A percentile compares a stretch with the other conserved stretches of the same genome.
Conservation (phyloP, 2,888 invertebrate species). For the Lasius platythorax region DNA sequence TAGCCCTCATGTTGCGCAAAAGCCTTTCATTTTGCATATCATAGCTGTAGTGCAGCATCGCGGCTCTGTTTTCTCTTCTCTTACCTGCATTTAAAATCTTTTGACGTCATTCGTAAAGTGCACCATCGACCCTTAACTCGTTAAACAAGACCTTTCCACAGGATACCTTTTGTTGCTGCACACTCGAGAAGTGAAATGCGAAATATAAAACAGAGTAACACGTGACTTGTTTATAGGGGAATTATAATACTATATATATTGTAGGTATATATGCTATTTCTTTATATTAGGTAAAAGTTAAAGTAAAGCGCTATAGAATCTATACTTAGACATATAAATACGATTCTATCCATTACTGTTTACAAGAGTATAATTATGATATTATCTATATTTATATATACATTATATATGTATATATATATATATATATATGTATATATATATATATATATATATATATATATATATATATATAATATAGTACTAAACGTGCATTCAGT, state of each 20-base stretch:
- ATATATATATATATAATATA: no score
- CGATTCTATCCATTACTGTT: background rate
- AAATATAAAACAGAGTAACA: conserved; percentile 21
- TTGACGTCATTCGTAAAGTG: conserved; percentile 44
- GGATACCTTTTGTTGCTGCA: background rate
- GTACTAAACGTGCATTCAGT: background rate
- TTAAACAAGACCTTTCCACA: conserved; percentile 35
- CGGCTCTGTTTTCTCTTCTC: conserved; percentile 39
- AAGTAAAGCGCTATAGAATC: background rate
- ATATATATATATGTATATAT: no score
- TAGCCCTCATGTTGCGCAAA: background rate
- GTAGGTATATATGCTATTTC: background rate
- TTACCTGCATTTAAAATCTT: conserved; percentile 39
- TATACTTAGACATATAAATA: background rate
- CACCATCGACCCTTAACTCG: conserved; percentile 33
- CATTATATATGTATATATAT: background rate
- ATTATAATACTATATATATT: background rate
- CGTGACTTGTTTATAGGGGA: background rate
- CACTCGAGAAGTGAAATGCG: conserved; percentile 14
- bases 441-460: no score
- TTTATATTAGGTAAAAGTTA: background rate
- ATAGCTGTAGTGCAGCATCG: conserved; percentile 8
- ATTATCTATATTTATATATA: background rate
- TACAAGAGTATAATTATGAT: conserved; percentile 9
- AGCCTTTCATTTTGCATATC: conserved; percentile 45